Conservation (phyloP, 2,797 vertebrate species). For the Spea hammondii region DNA sequence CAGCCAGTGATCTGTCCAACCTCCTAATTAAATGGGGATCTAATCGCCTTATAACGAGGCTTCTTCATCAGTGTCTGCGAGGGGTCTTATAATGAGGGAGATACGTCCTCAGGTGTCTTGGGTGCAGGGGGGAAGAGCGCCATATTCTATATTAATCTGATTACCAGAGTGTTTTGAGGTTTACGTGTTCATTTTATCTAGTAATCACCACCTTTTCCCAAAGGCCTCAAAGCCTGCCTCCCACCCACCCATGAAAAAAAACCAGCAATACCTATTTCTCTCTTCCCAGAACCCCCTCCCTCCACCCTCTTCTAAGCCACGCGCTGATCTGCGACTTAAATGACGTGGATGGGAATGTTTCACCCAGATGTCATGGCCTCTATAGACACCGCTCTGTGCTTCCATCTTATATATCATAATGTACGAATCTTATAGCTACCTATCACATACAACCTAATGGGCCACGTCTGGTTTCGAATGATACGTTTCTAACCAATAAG, state of each 20-base stretch:
- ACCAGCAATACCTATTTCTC: slow-evolving; percentile 6
- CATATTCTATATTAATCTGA: slow-evolving; percentile 34
- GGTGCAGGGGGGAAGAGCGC: background rate
- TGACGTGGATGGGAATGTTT: slow-evolving; percentile 21
- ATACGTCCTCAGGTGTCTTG: slow-evolving; percentile 57
- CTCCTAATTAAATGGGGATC: slow-evolving; percentile 47
- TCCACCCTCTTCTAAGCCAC: slow-evolving; percentile 62
- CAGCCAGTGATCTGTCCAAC: slow-evolving; percentile 46
- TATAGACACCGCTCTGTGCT: slow-evolving; percentile 72
- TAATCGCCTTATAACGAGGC: slow-evolving; percentile 42
- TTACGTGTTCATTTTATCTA: slow-evolving; percentile 5
- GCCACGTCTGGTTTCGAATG: no score
- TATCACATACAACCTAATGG: no score
- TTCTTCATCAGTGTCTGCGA: slow-evolving; percentile 36
- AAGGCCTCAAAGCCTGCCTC: slow-evolving; percentile 3
- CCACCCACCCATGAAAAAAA: background rate
- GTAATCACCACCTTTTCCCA: background rate
- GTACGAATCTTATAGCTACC: slow-evolving; percentile 35
- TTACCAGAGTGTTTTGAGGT: slow-evolving; percentile 13
- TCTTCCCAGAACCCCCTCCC: slow-evolving; percentile 61
- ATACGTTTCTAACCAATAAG: no score
- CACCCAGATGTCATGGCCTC: slow-evolving; percentile 86
- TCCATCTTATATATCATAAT: slow-evolving; percentile 82
- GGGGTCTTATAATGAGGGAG: slow-evolving; percentile 39
- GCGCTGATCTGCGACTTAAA: slow-evolving; percentile 56